These are phyloP conservation scores for Selenia dentaria DNA, from an alignment of 2,888 invertebrate species.

Conservation along the genomic window DNA sequence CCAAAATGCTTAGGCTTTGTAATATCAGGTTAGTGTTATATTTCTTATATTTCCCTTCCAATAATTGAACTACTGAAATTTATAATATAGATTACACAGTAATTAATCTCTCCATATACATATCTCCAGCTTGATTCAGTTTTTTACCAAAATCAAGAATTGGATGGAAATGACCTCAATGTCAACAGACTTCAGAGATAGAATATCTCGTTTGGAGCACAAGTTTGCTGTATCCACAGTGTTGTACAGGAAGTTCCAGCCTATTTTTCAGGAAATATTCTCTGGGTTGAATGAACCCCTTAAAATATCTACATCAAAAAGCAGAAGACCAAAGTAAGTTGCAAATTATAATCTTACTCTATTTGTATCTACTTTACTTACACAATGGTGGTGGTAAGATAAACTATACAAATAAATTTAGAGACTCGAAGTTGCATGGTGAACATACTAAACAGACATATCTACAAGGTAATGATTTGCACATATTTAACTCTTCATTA, in stretches of 20 bases:
- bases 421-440: no score
- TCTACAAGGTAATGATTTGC: no score
- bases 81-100: background rate
- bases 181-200: constrained; percentile 91
- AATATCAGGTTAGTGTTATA: constrained; percentile 89
- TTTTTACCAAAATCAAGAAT: constrained; percentile 96
- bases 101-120: background rate
- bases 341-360: background rate
- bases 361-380: no score
- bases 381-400: background rate
- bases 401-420: no score
- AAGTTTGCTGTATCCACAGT: constrained; percentile 97
- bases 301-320: constrained; percentile 84
- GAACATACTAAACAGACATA: no score
- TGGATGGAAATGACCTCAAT: constrained; percentile 98
- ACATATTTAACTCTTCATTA: no score
- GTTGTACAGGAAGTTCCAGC: constrained; percentile 96
- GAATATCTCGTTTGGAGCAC: constrained; percentile 93
- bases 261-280: constrained; percentile 95
- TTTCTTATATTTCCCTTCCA: no score
- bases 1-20: constrained; percentile 93
- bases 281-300: constrained; percentile 85
- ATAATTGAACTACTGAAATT: no score
- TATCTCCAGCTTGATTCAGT: constrained; percentile 91
- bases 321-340: constrained; percentile 69